These are phyloP conservation scores for Nothoprocta perdicaria DNA, from an alignment of 2,113 vertebrate species.

Conservation along the genomic window DNA sequence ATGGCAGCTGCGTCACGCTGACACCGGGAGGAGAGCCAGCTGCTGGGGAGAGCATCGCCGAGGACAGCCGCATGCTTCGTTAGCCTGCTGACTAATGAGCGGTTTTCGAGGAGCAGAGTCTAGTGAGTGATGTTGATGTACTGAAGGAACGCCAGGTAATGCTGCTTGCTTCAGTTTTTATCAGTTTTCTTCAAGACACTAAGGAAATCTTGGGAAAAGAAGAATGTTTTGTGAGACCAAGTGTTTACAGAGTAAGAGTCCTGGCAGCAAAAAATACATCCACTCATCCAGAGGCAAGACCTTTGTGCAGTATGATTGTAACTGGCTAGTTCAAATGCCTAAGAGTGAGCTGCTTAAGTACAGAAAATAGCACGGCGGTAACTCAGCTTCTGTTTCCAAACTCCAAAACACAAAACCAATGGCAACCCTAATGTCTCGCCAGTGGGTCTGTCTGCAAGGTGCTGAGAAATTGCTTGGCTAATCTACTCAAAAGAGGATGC, in stretches of 20 bases:
- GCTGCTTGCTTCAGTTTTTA: neutral
- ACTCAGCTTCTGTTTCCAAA: neutral
- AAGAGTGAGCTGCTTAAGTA: fast-evolving
- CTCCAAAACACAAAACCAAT: neutral
- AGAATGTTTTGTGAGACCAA: neutral
- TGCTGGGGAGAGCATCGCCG: neutral
- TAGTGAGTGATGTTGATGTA: neutral
- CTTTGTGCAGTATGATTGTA: neutral
- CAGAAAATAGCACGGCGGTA: no score
- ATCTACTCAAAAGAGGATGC: neutral
- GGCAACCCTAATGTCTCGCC: neutral
- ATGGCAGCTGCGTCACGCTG: neutral
- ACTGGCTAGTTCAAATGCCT: neutral
- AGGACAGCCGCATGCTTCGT: neutral
- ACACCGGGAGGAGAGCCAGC: neutral
- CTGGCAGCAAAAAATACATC: neutral
- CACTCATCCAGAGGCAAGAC: neutral
- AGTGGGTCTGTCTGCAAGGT: neutral
- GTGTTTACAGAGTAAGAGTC: neutral
- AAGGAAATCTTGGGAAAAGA: neutral
- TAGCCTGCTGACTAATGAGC: neutral
- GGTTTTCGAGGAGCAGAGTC: neutral
- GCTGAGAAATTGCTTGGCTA: neutral
- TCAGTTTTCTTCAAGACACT: neutral
- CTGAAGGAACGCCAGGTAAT: neutral